Conservation (phyloP, 2,797 vertebrate species). For the Percopsis omiscomaycus region DNA sequence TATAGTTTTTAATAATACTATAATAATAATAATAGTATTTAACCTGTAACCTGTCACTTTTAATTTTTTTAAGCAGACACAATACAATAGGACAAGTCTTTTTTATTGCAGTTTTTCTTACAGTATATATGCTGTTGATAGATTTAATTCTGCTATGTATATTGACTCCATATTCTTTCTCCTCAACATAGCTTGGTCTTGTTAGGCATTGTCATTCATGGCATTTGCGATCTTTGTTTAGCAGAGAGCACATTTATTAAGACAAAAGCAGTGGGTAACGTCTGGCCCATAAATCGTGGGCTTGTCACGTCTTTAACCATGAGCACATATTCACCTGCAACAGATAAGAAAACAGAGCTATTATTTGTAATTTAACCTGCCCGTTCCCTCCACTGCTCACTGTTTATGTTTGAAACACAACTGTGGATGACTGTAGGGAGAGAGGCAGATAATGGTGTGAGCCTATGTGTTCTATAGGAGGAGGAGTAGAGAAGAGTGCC, state of each 20-base stretch:
- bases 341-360: not conserved
- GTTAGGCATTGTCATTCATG: not conserved
- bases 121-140: not conserved
- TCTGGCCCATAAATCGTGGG: slow-evolving; percentile 61
- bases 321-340: slow-evolving; percentile 63
- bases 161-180: not conserved
- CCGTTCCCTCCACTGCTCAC: not conserved
- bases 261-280: slow-evolving; percentile 58
- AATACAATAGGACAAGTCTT: too few relatives aligned
- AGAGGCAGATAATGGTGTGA: too few relatives aligned
- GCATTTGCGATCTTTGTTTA: slow-evolving; percentile 6
- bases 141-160: not conserved
- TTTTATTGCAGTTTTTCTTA: not conserved
- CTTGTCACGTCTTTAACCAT: slow-evolving; percentile 57
- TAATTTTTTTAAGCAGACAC: too few relatives aligned
- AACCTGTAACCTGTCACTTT: too few relatives aligned
- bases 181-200: slow-evolving; percentile 16
- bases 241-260: slow-evolving; percentile 49
- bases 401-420: not conserved
- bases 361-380: not conserved
- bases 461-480: too few relatives aligned
- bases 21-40: too few relatives aligned
- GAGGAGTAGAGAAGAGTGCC: too few relatives aligned
- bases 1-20: too few relatives aligned
- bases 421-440: not conserved